Percentiles rank a stretch among this genome's conserved stretches.
Conservation (phyloP, 2,113 vertebrate species). For the Sylvia atricapilla region DNA sequence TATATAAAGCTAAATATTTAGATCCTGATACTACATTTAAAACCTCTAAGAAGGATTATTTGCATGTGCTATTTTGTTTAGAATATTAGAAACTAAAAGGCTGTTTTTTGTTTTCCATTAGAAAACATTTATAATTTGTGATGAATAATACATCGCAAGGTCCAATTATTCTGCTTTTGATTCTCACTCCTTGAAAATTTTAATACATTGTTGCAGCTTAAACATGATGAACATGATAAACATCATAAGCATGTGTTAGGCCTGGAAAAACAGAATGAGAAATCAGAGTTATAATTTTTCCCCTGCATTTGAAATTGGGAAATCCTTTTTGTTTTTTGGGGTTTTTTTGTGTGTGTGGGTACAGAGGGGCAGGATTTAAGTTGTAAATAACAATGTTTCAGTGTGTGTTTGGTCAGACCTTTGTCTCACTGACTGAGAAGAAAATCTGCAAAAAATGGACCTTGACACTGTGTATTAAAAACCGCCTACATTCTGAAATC, state of each 20-base stretch:
- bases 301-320: not conserved
- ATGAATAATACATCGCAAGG: not conserved
- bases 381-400: not conserved
- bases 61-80: not conserved
- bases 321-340: not conserved
- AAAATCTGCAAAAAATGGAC: not conserved
- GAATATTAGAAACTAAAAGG: not conserved
- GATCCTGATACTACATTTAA: not conserved
- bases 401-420: not conserved
- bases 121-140: not conserved
- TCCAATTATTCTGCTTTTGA: not conserved
- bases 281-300: not conserved
- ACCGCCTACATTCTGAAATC: not conserved
- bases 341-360: rapidly evolving
- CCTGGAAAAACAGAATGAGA: not conserved
- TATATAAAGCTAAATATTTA: not conserved
- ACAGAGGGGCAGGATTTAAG: not conserved
- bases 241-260: not conserved
- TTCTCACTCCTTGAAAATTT: not conserved
- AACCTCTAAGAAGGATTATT: not conserved
- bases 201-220: not conserved
- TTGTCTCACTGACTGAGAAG: not conserved
- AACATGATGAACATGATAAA: not conserved
- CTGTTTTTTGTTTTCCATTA: not conserved
- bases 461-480: not conserved